phyloP scores from a whole-genome alignment of 2,113 vertebrate genomes.

The Copsychus sechellarum region DNA sequence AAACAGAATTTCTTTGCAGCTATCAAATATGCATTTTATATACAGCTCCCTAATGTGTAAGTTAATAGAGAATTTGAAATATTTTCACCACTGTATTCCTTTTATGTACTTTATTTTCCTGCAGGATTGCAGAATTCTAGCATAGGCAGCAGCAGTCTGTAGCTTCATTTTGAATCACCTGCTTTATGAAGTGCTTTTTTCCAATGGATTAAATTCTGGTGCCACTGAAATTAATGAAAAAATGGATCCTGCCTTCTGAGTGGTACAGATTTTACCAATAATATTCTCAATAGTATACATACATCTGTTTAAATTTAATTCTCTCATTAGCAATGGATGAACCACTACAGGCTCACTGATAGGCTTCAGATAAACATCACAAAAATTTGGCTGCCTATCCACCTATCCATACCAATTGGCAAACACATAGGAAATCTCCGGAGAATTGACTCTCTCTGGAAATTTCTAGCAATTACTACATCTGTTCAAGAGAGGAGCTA shows the following conservation, averaged over 20 bases:
- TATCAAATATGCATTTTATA: neutral
- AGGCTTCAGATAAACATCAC: neutral
- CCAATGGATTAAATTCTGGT: neutral
- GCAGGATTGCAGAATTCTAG: neutral
- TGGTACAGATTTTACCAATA: neutral
- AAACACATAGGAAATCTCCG: neutral
- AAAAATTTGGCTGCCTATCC: neutral
- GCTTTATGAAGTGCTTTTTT: neutral
- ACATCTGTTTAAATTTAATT: neutral
- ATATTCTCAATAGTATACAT: neutral
- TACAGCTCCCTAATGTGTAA: neutral
- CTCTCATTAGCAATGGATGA: slow-evolving; percentile 24
- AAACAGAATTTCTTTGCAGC: neutral
- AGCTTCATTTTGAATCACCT: neutral
- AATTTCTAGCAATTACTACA: slow-evolving; percentile 23
- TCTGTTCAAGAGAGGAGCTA: slow-evolving; percentile 18
- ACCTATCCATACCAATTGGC: neutral
- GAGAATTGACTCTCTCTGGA: slow-evolving; percentile 2
- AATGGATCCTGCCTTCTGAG: neutral
- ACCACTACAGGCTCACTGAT: neutral
- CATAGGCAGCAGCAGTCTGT: neutral
- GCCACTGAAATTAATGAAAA: neutral
- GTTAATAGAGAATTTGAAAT: neutral
- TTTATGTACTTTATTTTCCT: neutral
- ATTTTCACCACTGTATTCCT: neutral